These are phyloP conservation scores for Stictonetta naevosa DNA, from an alignment of 2,113 vertebrate species.

Conservation along the genomic window DNA sequence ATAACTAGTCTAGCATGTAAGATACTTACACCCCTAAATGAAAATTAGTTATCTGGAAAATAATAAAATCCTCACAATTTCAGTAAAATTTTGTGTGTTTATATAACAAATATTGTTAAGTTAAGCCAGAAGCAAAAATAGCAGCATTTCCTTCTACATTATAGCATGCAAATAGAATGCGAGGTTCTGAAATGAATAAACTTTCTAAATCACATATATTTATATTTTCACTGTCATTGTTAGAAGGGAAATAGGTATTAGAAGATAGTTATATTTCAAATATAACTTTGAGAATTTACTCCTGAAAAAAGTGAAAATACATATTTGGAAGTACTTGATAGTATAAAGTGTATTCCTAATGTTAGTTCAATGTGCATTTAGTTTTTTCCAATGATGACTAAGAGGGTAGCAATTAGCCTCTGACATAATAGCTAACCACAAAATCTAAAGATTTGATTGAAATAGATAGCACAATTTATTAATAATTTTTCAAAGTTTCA, in stretches of 20 bases:
- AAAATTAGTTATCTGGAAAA: background rate
- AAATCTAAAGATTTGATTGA: background rate
- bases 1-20: background rate
- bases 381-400: background rate
- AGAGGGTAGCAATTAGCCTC: background rate
- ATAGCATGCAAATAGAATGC: background rate
- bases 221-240: background rate
- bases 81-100: background rate
- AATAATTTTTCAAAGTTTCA: background rate
- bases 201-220: background rate
- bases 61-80: background rate
- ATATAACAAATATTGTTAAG: background rate
- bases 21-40: background rate
- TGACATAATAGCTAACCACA: background rate
- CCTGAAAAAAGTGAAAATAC: background rate
- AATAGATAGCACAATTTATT: background rate
- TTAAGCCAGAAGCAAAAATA: background rate
- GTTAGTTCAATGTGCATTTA: background rate
- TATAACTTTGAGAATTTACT: background rate
- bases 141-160: background rate
- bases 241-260: background rate
- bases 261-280: background rate
- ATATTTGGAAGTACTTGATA: background rate
- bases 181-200: background rate
- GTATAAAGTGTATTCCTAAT: background rate